These are phyloP conservation scores for Catharus fuscescens DNA, from an alignment of 2,113 vertebrate species.

Conservation along the genomic window DNA sequence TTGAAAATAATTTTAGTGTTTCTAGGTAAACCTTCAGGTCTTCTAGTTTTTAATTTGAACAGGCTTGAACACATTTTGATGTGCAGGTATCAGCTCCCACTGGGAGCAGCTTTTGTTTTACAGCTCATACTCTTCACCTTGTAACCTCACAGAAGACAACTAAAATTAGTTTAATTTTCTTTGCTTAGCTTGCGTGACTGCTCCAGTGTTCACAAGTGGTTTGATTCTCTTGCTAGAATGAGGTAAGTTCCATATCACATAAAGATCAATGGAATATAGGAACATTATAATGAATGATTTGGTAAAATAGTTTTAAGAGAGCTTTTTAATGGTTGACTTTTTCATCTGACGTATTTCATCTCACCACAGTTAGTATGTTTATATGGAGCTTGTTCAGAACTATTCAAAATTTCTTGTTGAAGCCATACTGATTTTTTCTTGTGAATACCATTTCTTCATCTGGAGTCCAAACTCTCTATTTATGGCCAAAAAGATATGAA, in stretches of 20 bases:
- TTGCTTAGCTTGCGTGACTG: not conserved
- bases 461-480: not conserved
- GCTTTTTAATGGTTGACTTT: not conserved
- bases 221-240: not conserved
- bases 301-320: not conserved
- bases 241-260: not conserved
- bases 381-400: not conserved
- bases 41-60: slow-evolving; percentile 52
- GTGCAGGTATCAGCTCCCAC: not conserved
- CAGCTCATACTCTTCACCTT: not conserved
- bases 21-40: not conserved
- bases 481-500: not conserved
- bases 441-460: not conserved
- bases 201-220: not conserved
- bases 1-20: slow-evolving; percentile 27
- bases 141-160: not conserved
- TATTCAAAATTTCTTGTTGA: not conserved
- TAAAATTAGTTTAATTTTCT: not conserved
- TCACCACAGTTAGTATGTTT: not conserved
- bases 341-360: not conserved
- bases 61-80: slow-evolving; percentile 10
- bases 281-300: not conserved
- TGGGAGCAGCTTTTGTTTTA: not conserved
- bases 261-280: not conserved
- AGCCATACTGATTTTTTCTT: not conserved